Base-by-base conservation (phyloP, 2,797 vertebrate species). In the Champsocephalus gunnari region DNA sequence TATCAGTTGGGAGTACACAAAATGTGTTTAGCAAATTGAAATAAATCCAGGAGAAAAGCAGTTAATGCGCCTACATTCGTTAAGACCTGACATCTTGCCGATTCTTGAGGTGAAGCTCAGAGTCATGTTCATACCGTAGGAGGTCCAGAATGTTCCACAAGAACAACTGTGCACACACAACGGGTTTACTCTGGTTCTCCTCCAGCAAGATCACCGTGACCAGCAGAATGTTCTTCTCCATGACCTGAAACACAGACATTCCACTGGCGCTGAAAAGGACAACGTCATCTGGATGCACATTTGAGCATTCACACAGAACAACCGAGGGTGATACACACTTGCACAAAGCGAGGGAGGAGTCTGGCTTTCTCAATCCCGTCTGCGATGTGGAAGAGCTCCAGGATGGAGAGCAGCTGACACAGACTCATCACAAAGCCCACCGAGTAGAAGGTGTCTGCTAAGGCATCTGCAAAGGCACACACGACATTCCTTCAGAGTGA, bases 361-460 rank as follows among this genome's bases (percentile, higher is more conserved):
- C 56, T 73, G 58, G 90, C 93, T 78, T 96, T 93, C 76, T 97
- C 97, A 32, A 97, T 94, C 56, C 96, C 96, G 0, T 94, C 89
- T 1, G 95, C 93, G 5, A 98, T 96, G 65, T 99, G 97, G 83
- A 97, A 95, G 43, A 98, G 92, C 88, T 99, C 98, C 89, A 99
- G 53, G 0, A 95, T 11, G 19, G 98, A 97, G 12, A 97, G 66
- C 74, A 96, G 92, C 77, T 99, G 98, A 90, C 97, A 99, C 76
- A 96, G 81, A 57, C 95, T 94, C 97, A 98, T 99, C 78, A 96
- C 94, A 0, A 97, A 90, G 28, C 97, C 97, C n/a, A 99, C 95
- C 0, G 97, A 94, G 87, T 99, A 96, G 83, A 99, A 98, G 0
- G 96, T 99, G 87, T 98, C 98, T 0, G 94, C 97, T 75, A 98